Evolutionary conservation across 2,797 vertebrate genomes (phyloP).

Genomic region (Pagetopsis macropterus): DNA sequence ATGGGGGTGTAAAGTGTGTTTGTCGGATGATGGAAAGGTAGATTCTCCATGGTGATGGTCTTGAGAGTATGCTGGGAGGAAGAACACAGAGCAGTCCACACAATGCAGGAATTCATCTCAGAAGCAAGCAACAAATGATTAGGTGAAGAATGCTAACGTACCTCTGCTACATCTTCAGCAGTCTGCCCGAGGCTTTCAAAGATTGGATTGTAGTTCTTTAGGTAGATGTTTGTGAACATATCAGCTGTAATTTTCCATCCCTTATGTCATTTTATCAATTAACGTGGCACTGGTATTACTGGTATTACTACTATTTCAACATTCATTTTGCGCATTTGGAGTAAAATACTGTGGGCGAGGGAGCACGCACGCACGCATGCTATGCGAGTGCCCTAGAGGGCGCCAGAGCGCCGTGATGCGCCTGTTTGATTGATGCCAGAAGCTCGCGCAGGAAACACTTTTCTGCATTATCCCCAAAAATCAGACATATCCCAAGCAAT

Average conservation of each 20-base stretch:
- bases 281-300: too few species aligned
- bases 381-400: too few species aligned
- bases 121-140: not conserved
- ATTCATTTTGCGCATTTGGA: too few species aligned
- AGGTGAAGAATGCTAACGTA: not conserved
- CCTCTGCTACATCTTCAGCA: conserved; percentile 89
- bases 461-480: conserved; percentile 34
- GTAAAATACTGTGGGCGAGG: too few species aligned
- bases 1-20: conserved; percentile 89
- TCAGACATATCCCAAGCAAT: conserved; percentile 16
- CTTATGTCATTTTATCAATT: too few species aligned
- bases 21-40: conserved; percentile 91
- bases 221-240: conserved; percentile 89
- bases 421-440: too few species aligned
- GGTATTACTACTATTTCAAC: too few species aligned
- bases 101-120: not conserved
- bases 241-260: conserved; percentile 88
- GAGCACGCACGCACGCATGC: too few species aligned
- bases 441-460: conserved; percentile 24
- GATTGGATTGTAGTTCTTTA: conserved; percentile 89
- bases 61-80: conserved; percentile 85
- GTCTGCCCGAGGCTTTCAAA: conserved; percentile 88
- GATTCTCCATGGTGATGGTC: conserved; percentile 87
- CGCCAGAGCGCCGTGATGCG: too few species aligned
- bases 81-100: conserved; percentile 6